A percentile compares a stretch with the other conserved stretches of the same genome.
Conservation (phyloP, 2,113 vertebrate genomes). For the Istiophorus platypterus region DNA sequence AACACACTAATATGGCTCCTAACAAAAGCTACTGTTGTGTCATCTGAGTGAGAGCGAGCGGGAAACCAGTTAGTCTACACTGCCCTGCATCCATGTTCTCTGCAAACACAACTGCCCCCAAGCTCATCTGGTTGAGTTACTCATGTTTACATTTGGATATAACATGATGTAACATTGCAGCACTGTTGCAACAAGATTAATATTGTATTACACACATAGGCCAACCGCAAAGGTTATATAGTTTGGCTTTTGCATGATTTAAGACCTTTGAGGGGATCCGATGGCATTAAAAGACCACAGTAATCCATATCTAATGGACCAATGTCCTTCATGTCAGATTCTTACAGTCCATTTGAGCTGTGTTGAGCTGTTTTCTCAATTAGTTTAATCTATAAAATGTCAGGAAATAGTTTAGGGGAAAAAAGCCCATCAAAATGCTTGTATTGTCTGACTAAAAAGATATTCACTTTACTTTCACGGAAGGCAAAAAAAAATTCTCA, state of each 20-base stretch:
- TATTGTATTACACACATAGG: constrained; percentile 1
- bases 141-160: constrained; percentile 31
- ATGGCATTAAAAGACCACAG: neutral
- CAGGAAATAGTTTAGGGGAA: neutral
- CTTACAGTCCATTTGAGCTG: neutral
- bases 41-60: constrained; percentile 8
- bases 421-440: neutral
- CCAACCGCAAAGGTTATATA: neutral
- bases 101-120: constrained; percentile 21
- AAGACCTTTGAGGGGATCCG: neutral
- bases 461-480: too few relatives aligned
- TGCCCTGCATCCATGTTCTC: neutral
- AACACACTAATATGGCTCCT: constrained; percentile 3
- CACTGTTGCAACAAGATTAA: constrained; percentile 19
- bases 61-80: neutral
- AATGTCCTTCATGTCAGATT: neutral
- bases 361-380: neutral
- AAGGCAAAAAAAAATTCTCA: too few relatives aligned
- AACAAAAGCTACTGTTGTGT: neutral
- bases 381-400: too few relatives aligned
- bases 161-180: constrained; percentile 33
- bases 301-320: neutral
- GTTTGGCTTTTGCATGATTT: constrained; percentile 12
- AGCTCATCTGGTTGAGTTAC: constrained; percentile 20
- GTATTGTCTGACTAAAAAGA: neutral